phyloP scores from a whole-genome alignment of 2,113 vertebrate species.

The Tenrec ecaudatus region DNA sequence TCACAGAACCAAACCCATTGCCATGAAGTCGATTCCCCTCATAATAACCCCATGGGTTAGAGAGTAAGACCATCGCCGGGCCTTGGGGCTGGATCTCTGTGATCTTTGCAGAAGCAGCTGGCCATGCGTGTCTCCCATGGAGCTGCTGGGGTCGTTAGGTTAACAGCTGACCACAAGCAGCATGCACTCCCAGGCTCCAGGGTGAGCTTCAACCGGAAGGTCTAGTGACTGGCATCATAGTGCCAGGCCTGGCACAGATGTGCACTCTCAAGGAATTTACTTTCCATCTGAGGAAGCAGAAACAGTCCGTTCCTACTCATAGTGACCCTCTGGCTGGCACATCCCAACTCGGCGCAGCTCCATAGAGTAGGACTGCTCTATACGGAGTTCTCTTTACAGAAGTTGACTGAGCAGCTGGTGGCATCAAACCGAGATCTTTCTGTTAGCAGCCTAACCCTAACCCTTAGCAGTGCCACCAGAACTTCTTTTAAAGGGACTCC shows the following conservation, averaged over 20 bases:
- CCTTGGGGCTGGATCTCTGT: not conserved
- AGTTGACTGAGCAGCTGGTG: too few relatives aligned
- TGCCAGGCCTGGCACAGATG: not conserved
- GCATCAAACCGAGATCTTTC: too few relatives aligned
- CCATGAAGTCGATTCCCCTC: not conserved
- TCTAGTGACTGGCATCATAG: not conserved
- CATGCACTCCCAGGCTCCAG: not conserved
- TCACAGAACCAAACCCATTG: not conserved
- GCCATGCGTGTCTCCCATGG: not conserved
- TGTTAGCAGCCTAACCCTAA: too few relatives aligned
- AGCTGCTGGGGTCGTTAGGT: not conserved
- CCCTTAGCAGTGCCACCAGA: too few relatives aligned
- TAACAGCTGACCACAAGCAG: not conserved
- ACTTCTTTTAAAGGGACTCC: too few relatives aligned
- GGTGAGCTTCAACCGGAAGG: not conserved
- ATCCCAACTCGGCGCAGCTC: too few relatives aligned
- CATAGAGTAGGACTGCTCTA: too few relatives aligned
- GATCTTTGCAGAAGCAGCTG: not conserved
- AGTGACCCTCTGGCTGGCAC: too few relatives aligned
- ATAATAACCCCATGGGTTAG: not conserved
- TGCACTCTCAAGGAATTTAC: not conserved
- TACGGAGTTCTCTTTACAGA: too few relatives aligned
- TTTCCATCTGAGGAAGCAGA: not conserved
- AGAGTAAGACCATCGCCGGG: not conserved
- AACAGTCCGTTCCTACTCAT: not conserved